Conservation (phyloP, 2,888 invertebrate genomes). For the Drosophila bunnanda region DNA sequence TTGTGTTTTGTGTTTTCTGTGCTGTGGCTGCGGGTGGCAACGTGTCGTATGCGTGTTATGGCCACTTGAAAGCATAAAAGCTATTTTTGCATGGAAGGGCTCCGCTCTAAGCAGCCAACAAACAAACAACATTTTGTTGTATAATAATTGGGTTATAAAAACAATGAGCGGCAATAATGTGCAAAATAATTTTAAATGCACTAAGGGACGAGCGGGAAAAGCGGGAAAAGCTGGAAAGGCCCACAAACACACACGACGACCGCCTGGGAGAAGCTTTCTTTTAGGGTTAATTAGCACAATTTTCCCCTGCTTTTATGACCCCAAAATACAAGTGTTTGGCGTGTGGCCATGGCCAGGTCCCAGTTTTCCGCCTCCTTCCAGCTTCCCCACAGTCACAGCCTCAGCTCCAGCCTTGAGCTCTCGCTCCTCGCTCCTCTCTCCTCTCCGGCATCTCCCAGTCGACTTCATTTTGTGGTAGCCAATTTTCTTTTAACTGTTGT, state of each 20-base stretch:
- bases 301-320: constrained; percentile 77
- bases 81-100: constrained; percentile 48
- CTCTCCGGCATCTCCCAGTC: constrained; percentile 28
- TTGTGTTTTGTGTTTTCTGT: constrained; percentile 8
- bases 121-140: constrained; percentile 30
- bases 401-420: constrained; percentile 38
- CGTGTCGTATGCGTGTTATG: constrained; percentile 69
- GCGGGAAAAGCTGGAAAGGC: constrained; percentile 33
- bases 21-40: constrained; percentile 19
- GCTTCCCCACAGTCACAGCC: constrained; percentile 25
- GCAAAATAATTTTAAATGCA: constrained; percentile 76
- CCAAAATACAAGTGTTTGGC: constrained; percentile 75
- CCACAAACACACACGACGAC: constrained; percentile 42
- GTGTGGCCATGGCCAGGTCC: constrained; percentile 62
- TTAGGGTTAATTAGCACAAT: constrained; percentile 81
- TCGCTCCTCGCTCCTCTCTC: neutral
- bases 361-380: constrained; percentile 50
- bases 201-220: neutral
- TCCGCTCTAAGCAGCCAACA: neutral
- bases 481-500: constrained; percentile 80
- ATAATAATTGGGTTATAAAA: constrained; percentile 74
- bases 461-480: constrained; percentile 79
- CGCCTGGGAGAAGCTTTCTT: constrained; percentile 56
- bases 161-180: constrained; percentile 76
- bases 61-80: constrained; percentile 63